Conservation (phyloP, 1,140 invertebrate genomes). For the Lepidostoma basale region DNA sequence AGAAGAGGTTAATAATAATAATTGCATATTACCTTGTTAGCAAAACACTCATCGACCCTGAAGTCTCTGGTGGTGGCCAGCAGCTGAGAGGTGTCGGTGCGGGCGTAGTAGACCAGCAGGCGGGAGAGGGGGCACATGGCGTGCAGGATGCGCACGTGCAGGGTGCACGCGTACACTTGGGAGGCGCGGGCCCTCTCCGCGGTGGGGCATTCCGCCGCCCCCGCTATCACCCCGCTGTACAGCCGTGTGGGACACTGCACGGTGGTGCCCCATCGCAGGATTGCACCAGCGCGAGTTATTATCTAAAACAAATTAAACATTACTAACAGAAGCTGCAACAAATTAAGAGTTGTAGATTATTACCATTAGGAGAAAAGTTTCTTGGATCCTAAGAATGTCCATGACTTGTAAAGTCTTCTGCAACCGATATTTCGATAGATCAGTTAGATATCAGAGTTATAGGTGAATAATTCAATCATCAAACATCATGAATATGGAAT, state of each 20-base stretch:
- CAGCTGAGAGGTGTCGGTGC: constrained; percentile 66
- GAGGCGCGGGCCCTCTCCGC: not conserved
- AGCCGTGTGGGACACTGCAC: constrained; percentile 52
- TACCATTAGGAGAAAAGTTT: no score
- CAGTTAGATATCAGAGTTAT: no score
- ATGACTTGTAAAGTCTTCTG: no score
- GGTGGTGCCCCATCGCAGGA: constrained; percentile 55
- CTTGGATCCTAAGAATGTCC: no score
- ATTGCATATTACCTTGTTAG: constrained; percentile 52
- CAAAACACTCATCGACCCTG: constrained; percentile 57
- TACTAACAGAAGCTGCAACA: no score
- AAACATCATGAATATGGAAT: no score
- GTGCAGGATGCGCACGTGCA: constrained; percentile 58
- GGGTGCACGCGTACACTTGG: constrained; percentile 21
- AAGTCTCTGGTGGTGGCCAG: constrained; percentile 60
- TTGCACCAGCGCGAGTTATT: constrained; percentile 54
- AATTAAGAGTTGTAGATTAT: no score
- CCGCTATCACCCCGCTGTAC: no score
- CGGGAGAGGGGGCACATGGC: constrained; percentile 70
- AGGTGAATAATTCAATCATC: no score
- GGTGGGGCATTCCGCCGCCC: constrained; percentile 18
- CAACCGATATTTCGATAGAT: no score
- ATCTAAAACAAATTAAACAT: constrained; percentile 52
- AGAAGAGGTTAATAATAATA: no score
- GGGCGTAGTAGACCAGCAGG: constrained; percentile 71